Evolutionary conservation across 2,113 vertebrate genomes (phyloP), one percentile per base, ranked within the genome.

Genomic region (Gavia stellata): DNA sequence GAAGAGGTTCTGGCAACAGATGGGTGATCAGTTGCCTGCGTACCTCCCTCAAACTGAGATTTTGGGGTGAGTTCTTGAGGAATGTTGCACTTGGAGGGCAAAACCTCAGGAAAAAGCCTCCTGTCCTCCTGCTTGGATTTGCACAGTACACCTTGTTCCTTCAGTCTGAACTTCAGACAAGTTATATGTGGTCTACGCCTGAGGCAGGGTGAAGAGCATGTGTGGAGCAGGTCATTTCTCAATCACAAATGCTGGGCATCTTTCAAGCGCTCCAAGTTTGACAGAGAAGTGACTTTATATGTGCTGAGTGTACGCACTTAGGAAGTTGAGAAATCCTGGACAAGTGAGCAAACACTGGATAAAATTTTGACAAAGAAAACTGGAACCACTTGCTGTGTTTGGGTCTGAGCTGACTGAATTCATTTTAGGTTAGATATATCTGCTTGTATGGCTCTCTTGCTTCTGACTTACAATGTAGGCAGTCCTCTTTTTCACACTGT

Each of bases 101-200:
- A 26, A 56, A 45, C 20, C 14, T 79, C 24, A 44, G 40, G 34
- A 28, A 61, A 14, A 73, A 53, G 3, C 28, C 19, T 53, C 14
- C 36, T 66, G 18, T 66, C 24, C 9, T 59, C 44, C 36, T 65
- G 26, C 31, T 81, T 4, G 0, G 31, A 63, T 21, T 47, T 72
- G 29, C 21, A 28, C 59, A 20, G 50, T 19, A 71, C 56, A 31
- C 19, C n/a, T 86, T 56, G n/a, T 79, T 94, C 59, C 28, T 65
- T 50, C 14, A 33, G 38, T 19, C 33, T 86, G 63, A 74, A 17
- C 47, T 67, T 65, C 24, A 55, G n/a, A 8, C 18, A 21, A 13
- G 67, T n/a, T 77, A 0, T 0, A 1, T 9, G 59, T 62, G 59
- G 13, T 53, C 62, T 68, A 31, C 63, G 65, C 61, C 3, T 1